These are phyloP conservation scores for Choloepus didactylus DNA, from an alignment of 2,797 vertebrate species.

Conservation along the genomic window DNA sequence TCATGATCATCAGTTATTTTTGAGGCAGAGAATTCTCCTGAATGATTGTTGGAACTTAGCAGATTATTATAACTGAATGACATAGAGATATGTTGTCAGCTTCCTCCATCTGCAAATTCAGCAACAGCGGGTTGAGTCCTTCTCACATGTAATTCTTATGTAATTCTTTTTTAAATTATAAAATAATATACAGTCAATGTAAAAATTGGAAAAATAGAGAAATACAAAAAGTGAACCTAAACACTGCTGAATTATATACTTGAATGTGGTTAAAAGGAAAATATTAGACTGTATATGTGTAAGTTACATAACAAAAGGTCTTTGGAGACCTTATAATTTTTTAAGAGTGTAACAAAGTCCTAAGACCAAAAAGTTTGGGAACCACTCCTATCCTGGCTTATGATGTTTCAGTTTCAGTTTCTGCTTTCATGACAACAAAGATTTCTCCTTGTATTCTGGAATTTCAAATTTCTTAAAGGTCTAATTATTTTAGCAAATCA, in stretches of 20 bases:
- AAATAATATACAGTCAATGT: too few relatives aligned
- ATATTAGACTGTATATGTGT: too few relatives aligned
- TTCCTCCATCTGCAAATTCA: too few relatives aligned
- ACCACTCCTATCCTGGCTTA: background rate
- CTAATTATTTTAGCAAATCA: background rate
- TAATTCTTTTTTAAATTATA: background rate
- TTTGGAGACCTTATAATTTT: background rate
- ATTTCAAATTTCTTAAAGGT: background rate
- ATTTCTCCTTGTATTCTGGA: background rate
- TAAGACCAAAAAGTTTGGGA: background rate
- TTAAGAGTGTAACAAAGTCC: background rate
- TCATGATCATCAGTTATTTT: slow-evolving; percentile 5
- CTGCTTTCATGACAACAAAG: background rate
- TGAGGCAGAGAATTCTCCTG: slow-evolving; percentile 64
- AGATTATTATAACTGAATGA: slow-evolving; percentile 66
- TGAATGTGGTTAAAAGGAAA: too few relatives aligned
- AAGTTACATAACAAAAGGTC: background rate
- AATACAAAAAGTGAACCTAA: background rate
- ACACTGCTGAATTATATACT: too few relatives aligned
- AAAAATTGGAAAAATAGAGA: background rate
- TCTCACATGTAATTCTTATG: too few relatives aligned
- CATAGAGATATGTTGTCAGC: slow-evolving; percentile 60
- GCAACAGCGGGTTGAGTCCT: too few relatives aligned
- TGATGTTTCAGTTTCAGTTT: background rate
- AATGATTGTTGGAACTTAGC: slow-evolving; percentile 70